A percentile compares a stretch with the other conserved stretches of the same genome.
Evolutionary conservation across 2,888 invertebrate species (phyloP).

Genomic region (Rhimphoctona megacephalus): DNA sequence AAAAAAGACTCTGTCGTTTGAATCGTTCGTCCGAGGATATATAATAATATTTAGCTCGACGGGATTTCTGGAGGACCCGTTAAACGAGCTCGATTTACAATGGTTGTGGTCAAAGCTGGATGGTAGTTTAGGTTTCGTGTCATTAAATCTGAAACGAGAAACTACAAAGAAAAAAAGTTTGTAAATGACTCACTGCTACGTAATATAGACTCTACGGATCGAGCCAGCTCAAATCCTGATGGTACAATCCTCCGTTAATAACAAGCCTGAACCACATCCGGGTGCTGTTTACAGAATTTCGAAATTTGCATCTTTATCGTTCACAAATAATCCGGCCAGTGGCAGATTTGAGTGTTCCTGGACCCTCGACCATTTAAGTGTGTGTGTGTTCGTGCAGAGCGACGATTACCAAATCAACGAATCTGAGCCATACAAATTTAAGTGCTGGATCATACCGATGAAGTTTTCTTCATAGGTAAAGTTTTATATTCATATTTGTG

Average conservation of each 20-base stretch:
- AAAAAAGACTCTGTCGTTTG: background rate
- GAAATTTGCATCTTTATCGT: slow-evolving; percentile 71
- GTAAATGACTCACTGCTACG: slow-evolving; percentile 32
- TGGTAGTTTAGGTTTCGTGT: slow-evolving; percentile 9
- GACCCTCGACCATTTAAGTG: background rate
- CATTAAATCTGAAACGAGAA: slow-evolving; percentile 35
- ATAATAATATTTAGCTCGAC: background rate
- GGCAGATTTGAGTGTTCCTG: slow-evolving; percentile 31
- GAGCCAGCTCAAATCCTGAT: background rate
- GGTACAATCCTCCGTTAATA: slow-evolving; percentile 17
- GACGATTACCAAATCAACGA: background rate
- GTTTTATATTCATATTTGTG: background rate
- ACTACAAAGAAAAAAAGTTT: background rate
- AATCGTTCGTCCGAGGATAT: background rate
- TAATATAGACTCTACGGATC: background rate
- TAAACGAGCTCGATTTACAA: slow-evolving; percentile 18
- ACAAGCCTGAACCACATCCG: slow-evolving; percentile 54
- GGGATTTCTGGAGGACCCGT: background rate
- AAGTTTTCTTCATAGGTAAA: background rate
- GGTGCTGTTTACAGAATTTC: slow-evolving; percentile 65
- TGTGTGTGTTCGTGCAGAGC: background rate
- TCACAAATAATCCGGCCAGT: slow-evolving; percentile 53
- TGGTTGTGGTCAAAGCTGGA: slow-evolving; percentile 1
- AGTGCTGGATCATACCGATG: background rate
- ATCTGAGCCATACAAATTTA: background rate